These are phyloP conservation scores for Psilanteris sp. DNA, from an alignment of 1,140 invertebrate genomes.

Conservation along the genomic window DNA sequence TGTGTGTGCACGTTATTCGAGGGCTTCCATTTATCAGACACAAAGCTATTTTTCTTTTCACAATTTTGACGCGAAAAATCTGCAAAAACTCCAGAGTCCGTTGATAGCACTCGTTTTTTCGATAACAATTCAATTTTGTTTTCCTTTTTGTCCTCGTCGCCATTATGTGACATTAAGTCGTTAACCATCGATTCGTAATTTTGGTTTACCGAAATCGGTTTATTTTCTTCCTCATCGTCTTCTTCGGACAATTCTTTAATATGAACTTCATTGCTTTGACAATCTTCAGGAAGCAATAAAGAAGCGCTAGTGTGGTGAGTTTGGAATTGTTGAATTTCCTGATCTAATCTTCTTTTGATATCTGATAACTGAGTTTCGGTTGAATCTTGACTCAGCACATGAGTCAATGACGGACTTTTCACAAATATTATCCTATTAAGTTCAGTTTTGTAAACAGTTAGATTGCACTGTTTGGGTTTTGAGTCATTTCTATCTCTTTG, in stretches of 20 bases:
- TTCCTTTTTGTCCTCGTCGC: background rate
- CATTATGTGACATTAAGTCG: background rate
- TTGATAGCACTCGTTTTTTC: constrained; percentile 54
- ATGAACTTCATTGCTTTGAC: background rate
- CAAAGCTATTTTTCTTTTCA: constrained; percentile 15
- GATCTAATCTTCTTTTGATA: constrained; percentile 42
- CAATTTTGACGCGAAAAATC: constrained; percentile 49
- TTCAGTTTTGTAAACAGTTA: constrained; percentile 39
- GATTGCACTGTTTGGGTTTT: constrained; percentile 39
- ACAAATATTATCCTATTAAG: constrained; percentile 48
- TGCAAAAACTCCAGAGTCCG: constrained; percentile 68
- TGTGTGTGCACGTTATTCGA: constrained; percentile 12
- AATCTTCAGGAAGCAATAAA: background rate
- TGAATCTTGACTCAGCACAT: constrained; percentile 1
- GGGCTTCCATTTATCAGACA: constrained; percentile 19
- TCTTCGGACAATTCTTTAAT: background rate
- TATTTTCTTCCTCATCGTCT: constrained; percentile 10
- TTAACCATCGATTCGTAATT: background rate
- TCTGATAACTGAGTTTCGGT: constrained; percentile 31
- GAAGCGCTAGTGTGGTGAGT: background rate
- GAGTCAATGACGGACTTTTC: constrained; percentile 15
- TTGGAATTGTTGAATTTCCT: constrained; percentile 48
- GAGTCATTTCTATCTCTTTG: background rate
- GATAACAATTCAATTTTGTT: constrained; percentile 7
- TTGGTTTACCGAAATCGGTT: too few species aligned